Conservation (phyloP, 2,888 invertebrate genomes). For the Anthrax anthrax region DNA sequence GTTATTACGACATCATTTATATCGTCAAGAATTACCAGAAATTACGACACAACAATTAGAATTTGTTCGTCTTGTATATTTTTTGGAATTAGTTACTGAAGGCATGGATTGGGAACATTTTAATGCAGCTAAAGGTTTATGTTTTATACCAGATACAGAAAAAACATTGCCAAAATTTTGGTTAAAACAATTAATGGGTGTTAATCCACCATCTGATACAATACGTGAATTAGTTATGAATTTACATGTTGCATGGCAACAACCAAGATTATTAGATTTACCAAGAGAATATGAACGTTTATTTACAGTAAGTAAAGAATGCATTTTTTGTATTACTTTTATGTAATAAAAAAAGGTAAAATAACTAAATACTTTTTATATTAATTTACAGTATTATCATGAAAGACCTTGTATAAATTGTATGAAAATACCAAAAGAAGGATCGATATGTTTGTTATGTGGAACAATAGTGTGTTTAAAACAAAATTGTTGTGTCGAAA, state of each 20-base stretch:
- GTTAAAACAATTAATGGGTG: conserved; percentile 50
- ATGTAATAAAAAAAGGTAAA: too few species aligned
- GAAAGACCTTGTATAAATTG: conserved; percentile 78
- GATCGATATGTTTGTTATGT: conserved; percentile 83
- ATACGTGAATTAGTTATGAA: conserved; percentile 50
- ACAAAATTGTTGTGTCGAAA: conserved; percentile 73
- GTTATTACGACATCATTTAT: conserved; percentile 67
- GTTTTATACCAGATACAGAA: conserved; percentile 41
- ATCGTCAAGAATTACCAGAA: conserved; percentile 60
- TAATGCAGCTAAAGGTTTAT: conserved; percentile 47
- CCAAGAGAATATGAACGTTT: conserved; percentile 86
- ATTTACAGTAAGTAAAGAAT: conserved; percentile 47
- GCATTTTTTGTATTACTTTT: background rate
- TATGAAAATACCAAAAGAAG: conserved; percentile 78
- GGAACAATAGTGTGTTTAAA: conserved; percentile 85
- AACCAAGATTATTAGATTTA: conserved; percentile 68
- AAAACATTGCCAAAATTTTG: conserved; percentile 46
- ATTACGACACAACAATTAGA: conserved; percentile 50
- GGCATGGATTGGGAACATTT: conserved; percentile 50
- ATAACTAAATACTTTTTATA: conserved; percentile 8
- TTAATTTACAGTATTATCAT: conserved; percentile 61
- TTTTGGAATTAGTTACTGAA: conserved; percentile 57
- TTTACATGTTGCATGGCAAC: conserved; percentile 65
- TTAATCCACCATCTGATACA: conserved; percentile 31
- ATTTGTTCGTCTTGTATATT: conserved; percentile 63